phyloP scores from a whole-genome alignment of 1,140 invertebrate genomes.

The Hermetia illucens region DNA sequence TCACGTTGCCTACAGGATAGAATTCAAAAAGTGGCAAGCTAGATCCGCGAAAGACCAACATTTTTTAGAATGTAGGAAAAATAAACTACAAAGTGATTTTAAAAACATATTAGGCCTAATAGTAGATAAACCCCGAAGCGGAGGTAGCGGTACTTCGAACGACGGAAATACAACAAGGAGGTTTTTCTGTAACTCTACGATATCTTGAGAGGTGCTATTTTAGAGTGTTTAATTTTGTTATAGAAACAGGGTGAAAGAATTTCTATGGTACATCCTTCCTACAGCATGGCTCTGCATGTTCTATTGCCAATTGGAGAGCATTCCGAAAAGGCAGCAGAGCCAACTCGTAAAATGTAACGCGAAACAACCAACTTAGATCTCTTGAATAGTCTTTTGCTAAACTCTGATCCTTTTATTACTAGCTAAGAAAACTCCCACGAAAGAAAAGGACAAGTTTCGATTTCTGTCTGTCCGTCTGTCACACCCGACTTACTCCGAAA shows the following conservation, averaged over 20 bases:
- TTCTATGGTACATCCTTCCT: constrained; percentile 7
- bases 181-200: constrained; percentile 20
- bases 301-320: constrained; percentile 24
- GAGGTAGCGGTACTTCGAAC: constrained; percentile 21
- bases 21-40: constrained; percentile 13
- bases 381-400: constrained; percentile 12
- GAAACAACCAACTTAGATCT: constrained; percentile 13
- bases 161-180: constrained; percentile 24
- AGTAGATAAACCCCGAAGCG: constrained; percentile 10
- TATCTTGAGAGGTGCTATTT: constrained; percentile 20
- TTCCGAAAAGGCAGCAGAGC: constrained; percentile 22
- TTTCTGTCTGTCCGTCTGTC: no score
- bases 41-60: constrained; percentile 5
- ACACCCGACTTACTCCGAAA: no score
- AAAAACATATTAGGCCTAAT: constrained; percentile 6
- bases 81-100: no score
- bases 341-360: constrained; percentile 13
- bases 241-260: constrained; percentile 10
- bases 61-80: no score
- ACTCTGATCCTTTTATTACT: constrained; percentile 16
- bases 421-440: constrained; percentile 4
- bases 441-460: no score
- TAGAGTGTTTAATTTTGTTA: constrained; percentile 19
- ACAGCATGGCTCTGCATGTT: constrained; percentile 11
- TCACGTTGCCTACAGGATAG: constrained; percentile 12